These are phyloP conservation scores for Drosophila ercepeae DNA, from an alignment of 1,140 invertebrate species.

Conservation along the genomic window DNA sequence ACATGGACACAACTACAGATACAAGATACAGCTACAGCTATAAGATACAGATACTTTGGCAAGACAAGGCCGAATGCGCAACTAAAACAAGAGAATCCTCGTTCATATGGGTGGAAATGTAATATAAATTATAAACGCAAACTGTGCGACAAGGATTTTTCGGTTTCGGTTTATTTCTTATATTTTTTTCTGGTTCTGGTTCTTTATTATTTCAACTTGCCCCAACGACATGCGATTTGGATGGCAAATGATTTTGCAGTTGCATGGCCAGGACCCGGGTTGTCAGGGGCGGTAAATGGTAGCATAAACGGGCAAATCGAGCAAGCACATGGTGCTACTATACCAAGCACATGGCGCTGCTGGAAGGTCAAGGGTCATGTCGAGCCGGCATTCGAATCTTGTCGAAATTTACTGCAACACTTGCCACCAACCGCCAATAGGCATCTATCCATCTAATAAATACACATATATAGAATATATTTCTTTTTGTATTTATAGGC, in stretches of 20 bases:
- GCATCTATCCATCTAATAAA: conserved; percentile 19
- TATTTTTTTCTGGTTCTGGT: not conserved
- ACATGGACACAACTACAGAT: conserved; percentile 4
- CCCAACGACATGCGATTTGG: conserved; percentile 67
- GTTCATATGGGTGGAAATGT: conserved; percentile 46
- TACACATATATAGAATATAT: not conserved
- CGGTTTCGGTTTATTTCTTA: conserved; percentile 13
- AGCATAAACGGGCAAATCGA: conserved; percentile 52
- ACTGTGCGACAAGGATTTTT: conserved; percentile 76
- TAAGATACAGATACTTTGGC: conserved; percentile 27
- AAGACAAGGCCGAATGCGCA: conserved; percentile 69
- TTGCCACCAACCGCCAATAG: conserved; percentile 49
- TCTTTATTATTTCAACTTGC: not conserved
- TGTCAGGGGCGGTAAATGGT: conserved; percentile 43
- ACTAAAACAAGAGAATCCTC: conserved; percentile 64
- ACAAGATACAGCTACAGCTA: too few species aligned
- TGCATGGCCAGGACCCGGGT: not conserved
- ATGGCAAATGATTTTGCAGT: conserved; percentile 66
- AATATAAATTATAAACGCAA: conserved; percentile 82
- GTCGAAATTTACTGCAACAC: conserved; percentile 77
- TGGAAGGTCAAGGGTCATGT: conserved; percentile 78
- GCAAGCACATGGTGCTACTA: conserved; percentile 24
- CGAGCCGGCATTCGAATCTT: conserved; percentile 53
- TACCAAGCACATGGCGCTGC: conserved; percentile 52
- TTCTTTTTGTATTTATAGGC: conserved; percentile 25